These are phyloP conservation scores for Phaedon cochleariae DNA, from an alignment of 2,888 invertebrate genomes.

Conservation along the genomic window DNA sequence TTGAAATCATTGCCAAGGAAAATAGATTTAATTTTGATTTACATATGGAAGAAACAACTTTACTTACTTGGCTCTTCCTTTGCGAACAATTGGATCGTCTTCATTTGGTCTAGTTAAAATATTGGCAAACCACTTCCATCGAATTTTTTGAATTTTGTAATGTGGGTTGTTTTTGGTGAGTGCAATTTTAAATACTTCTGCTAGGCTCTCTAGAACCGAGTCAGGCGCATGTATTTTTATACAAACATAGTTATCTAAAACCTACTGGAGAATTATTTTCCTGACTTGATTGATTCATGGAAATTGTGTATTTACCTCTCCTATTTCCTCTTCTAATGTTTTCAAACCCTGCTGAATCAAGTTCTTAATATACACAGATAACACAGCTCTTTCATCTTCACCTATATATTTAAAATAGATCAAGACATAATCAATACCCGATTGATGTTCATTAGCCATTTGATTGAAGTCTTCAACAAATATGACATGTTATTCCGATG, in stretches of 20 bases:
- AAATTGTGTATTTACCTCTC: not conserved
- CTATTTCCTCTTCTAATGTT: not conserved
- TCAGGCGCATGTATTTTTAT: conserved; percentile 54
- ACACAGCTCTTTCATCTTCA: not conserved
- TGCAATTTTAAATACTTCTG: conserved; percentile 47
- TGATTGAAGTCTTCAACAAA: not conserved
- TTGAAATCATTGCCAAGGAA: not conserved
- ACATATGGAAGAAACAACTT: not conserved
- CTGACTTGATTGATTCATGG: not conserved
- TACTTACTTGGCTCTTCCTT: conserved; percentile 50
- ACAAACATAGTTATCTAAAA: conserved; percentile 47
- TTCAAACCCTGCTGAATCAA: not conserved
- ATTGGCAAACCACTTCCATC: conserved; percentile 32
- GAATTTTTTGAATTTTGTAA: conserved; percentile 37
- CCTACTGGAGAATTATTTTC: not conserved
- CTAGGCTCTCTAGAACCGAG: conserved; percentile 42
- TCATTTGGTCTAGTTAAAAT: conserved; percentile 44
- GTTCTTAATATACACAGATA: not conserved
- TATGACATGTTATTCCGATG: not conserved
- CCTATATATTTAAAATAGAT: not conserved
- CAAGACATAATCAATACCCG: not conserved
- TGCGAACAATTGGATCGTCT: conserved; percentile 37
- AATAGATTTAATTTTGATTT: not conserved
- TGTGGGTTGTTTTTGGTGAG: conserved; percentile 36
- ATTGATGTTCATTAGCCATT: not conserved